Percentiles rank a stretch among this genome's conserved stretches.
Evolutionary conservation across 2,888 invertebrate genomes (phyloP).

Genomic region (Spodoptera littoralis): DNA sequence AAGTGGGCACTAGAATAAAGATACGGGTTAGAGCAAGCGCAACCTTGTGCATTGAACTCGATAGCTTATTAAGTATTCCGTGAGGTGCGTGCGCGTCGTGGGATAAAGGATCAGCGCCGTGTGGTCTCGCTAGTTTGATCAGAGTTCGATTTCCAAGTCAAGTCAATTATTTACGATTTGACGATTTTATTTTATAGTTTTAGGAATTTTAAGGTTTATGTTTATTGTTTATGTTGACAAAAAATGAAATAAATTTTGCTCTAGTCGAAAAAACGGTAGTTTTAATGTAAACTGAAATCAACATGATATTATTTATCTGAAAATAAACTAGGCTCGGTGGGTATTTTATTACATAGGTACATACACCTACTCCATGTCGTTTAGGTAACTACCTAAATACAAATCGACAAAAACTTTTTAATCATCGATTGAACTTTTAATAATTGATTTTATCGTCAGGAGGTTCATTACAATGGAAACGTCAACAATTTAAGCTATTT

Average conservation of each 20-base stretch:
- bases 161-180: constrained; percentile 13
- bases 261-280: too few relatives aligned
- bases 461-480: constrained; percentile 39
- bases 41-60: constrained; percentile 67
- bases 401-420: constrained; percentile 2
- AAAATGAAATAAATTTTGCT: too few relatives aligned
- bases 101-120: constrained; percentile 65
- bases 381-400: too few relatives aligned
- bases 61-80: constrained; percentile 66
- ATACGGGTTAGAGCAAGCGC: constrained; percentile 39
- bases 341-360: too few relatives aligned
- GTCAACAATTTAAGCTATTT: constrained; percentile 19
- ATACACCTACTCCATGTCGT: too few relatives aligned
- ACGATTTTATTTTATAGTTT: constrained; percentile 5
- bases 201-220: too few relatives aligned
- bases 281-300: too few relatives aligned
- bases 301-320: too few relatives aligned
- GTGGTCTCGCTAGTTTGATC: constrained; percentile 41
- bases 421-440: neutral
- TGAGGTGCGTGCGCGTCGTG: constrained; percentile 57
- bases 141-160: constrained; percentile 33
- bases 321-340: too few relatives aligned
- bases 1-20: constrained; percentile 35
- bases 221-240: too few relatives aligned
- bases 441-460: constrained; percentile 20